These are phyloP conservation scores for human (Homo sapiens) DNA, from an alignment of 2,113 vertebrate species.

Conservation along the genomic window DNA sequence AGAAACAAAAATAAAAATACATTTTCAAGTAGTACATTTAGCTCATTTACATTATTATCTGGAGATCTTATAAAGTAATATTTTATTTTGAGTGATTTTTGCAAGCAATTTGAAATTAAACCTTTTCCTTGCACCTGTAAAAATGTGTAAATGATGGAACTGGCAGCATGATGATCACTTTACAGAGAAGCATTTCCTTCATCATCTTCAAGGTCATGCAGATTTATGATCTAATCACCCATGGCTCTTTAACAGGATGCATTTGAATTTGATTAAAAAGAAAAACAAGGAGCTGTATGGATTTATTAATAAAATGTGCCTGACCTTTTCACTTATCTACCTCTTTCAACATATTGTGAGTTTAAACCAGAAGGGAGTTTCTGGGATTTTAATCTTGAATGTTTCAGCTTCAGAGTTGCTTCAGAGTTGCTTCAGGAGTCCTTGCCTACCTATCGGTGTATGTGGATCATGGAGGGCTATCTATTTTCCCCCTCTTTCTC, in stretches of 20 bases:
- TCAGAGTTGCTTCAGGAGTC: conserved; percentile 4
- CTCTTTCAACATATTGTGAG: conserved; percentile 74
- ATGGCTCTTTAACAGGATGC: conserved; percentile 90
- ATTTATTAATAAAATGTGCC: conserved; percentile 88
- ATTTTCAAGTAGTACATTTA: conserved; percentile 59
- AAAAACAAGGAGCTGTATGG: conserved; percentile 85
- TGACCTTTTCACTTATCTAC: conserved; percentile 89
- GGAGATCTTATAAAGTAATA: conserved; percentile 65
- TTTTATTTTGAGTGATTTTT: conserved; percentile 71
- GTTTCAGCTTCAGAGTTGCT: not conserved
- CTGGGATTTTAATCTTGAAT: conserved; percentile 36
- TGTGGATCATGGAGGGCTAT: conserved; percentile 75
- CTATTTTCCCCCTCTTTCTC: conserved; percentile 78
- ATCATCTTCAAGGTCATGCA: conserved; percentile 93
- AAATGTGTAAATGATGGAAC: conserved; percentile 90
- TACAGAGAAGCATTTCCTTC: conserved; percentile 93
- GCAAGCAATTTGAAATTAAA: conserved; percentile 82
- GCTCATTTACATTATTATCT: conserved; percentile 62
- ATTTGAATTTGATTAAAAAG: conserved; percentile 92
- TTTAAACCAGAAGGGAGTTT: conserved; percentile 65
- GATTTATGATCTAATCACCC: conserved; percentile 95
- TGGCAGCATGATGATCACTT: conserved; percentile 94
- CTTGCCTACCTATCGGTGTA: conserved; percentile 59
- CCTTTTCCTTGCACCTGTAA: conserved; percentile 87
- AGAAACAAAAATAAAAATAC: conserved; percentile 32